Evolutionary conservation across 2,888 invertebrate species (phyloP).

Genomic region (Dichetophora obliterata): DNA sequence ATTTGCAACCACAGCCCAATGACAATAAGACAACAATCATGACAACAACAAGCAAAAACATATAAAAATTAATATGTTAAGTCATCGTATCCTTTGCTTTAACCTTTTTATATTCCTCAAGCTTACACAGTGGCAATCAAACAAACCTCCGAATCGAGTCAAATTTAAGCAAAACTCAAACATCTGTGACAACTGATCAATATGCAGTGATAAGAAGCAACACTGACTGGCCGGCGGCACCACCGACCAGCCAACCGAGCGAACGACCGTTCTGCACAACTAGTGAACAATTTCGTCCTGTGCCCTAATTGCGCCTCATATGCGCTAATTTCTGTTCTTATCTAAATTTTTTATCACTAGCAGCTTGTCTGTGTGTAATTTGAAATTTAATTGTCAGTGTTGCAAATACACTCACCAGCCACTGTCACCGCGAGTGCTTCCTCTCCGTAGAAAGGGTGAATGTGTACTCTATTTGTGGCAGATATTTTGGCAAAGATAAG

Average conservation of each 20-base stretch:
- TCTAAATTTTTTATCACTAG: constrained; percentile 63
- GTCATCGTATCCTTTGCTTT: constrained; percentile 7
- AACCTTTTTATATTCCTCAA: neutral
- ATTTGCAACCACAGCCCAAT: constrained; percentile 25
- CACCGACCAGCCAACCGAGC: no score
- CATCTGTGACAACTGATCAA: constrained; percentile 67
- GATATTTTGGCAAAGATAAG: constrained; percentile 57
- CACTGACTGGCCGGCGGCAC: neutral
- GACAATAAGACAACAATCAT: neutral
- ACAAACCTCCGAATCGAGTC: constrained; percentile 26
- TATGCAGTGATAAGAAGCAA: constrained; percentile 56
- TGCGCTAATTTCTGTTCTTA: constrained; percentile 65
- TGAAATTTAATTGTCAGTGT: neutral
- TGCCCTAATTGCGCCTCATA: constrained; percentile 33
- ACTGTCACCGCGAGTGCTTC: no score
- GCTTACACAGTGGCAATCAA: neutral
- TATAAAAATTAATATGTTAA: constrained; percentile 22
- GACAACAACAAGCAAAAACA: neutral
- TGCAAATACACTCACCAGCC: neutral
- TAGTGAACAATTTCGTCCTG: constrained; percentile 9
- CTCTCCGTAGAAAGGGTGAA: neutral
- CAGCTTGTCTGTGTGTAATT: constrained; percentile 32
- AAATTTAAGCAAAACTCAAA: constrained; percentile 51
- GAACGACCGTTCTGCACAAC: neutral
- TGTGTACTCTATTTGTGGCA: neutral